Percentiles rank a stretch among this genome's conserved stretches.
phyloP scores from a whole-genome alignment of 2,113 vertebrate genomes.

The Apodemus sylvaticus region DNA sequence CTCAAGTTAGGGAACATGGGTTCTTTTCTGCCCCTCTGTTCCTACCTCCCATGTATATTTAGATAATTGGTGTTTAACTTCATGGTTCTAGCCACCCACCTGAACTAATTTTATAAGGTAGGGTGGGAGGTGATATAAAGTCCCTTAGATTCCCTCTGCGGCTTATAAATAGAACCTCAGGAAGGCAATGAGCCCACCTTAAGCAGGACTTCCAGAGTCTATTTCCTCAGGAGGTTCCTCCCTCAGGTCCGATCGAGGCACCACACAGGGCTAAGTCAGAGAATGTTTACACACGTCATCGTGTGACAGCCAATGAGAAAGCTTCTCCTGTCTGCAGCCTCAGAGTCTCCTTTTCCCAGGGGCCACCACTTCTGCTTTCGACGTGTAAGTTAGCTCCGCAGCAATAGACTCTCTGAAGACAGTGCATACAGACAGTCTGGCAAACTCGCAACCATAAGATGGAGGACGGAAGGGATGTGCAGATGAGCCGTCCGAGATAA shows the following conservation, averaged over 20 bases:
- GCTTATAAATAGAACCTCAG: conserved; percentile 41
- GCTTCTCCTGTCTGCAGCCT: background rate
- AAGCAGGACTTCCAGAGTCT: background rate
- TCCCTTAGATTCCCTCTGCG: conserved; percentile 62
- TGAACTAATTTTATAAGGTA: conserved; percentile 72
- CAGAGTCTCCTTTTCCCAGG: background rate
- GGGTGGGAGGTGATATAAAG: conserved; percentile 63
- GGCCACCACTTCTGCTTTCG: background rate
- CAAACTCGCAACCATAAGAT: background rate
- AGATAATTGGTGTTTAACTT: conserved; percentile 61
- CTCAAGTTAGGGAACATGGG: conserved; percentile 40
- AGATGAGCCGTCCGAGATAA: background rate
- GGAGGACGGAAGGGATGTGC: background rate
- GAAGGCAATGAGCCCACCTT: conserved; percentile 44
- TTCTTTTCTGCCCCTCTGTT: conserved; percentile 60
- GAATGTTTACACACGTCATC: background rate
- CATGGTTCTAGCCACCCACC: conserved; percentile 62
- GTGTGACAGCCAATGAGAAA: background rate
- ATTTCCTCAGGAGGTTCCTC: conserved; percentile 3
- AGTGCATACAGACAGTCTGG: background rate
- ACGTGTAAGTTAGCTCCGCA: background rate
- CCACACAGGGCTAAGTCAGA: background rate
- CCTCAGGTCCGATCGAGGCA: background rate
- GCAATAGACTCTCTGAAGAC: conserved; percentile 9
- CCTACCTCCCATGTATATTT: conserved; percentile 56